Evolutionary conservation across 2,113 vertebrate genomes (phyloP).

Genomic region (Esox niger): DNA sequence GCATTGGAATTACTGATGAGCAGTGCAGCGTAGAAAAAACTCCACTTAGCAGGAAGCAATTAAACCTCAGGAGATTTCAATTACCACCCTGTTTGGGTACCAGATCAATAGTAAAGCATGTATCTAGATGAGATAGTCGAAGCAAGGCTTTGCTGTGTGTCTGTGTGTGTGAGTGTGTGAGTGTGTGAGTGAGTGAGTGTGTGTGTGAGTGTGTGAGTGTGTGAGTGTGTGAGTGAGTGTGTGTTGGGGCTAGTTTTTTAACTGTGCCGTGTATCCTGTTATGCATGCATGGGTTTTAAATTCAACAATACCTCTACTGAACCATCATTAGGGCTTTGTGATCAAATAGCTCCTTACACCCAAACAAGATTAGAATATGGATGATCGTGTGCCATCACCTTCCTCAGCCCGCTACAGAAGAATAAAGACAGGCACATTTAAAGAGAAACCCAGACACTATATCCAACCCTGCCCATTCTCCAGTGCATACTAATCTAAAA

Average conservation of each 20-base stretch:
- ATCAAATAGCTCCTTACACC: constrained; percentile 44
- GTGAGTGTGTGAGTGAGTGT: background rate
- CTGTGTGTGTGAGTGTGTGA: background rate
- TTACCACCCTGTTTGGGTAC: constrained; percentile 56
- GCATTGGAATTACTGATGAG: background rate
- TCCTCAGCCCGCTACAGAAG: constrained; percentile 3
- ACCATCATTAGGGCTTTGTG: constrained; percentile 38
- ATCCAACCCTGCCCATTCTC: constrained; percentile 19
- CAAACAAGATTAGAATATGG: constrained; percentile 62
- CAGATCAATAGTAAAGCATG: constrained; percentile 50
- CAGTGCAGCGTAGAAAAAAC: constrained; percentile 32
- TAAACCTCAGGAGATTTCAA: constrained; percentile 67
- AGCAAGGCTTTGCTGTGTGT: constrained; percentile 1
- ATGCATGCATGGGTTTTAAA: constrained; percentile 50
- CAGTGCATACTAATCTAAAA: constrained; percentile 52
- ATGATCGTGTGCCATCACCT: constrained; percentile 13
- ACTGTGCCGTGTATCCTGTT: constrained; percentile 18
- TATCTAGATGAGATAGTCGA: constrained; percentile 35
- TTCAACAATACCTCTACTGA: constrained; percentile 15
- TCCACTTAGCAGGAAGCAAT: constrained; percentile 52
- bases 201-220: background rate
- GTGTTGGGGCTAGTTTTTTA: constrained; percentile 21
- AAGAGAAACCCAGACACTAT: constrained; percentile 30
- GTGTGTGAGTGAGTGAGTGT: background rate
- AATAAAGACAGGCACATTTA: constrained; percentile 27